Conservation (phyloP, 2,113 vertebrate genomes). For the Mirounga angustirostris region DNA sequence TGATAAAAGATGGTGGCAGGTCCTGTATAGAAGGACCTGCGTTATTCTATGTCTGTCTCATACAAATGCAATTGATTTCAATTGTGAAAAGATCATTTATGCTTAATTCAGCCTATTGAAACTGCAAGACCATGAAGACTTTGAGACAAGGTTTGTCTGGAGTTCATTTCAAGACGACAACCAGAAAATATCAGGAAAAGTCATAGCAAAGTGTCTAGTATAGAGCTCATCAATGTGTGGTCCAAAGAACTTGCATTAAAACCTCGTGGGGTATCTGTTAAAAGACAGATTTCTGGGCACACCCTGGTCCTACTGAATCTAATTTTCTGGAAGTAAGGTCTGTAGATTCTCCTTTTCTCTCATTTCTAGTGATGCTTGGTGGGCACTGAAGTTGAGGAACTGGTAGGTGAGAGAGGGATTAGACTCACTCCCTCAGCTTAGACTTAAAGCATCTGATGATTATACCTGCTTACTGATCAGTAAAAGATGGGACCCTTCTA, state of each 20-base stretch:
- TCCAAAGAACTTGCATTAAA: constrained; percentile 14
- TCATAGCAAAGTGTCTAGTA: not conserved
- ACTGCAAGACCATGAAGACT: not conserved
- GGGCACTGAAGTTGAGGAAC: not conserved
- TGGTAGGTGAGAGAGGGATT: not conserved
- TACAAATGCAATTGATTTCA: not conserved
- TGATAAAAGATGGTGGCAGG: not conserved
- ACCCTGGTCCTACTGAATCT: not conserved
- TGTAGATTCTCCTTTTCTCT: not conserved
- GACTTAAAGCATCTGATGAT: not conserved
- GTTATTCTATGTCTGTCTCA: not conserved
- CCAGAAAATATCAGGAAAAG: constrained; percentile 6
- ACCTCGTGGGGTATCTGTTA: not conserved
- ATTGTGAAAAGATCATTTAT: not conserved
- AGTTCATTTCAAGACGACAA: not conserved
- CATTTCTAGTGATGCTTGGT: not conserved
- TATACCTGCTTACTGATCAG: not conserved
- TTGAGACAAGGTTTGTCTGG: not conserved
- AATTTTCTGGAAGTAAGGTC: not conserved
- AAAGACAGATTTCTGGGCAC: not conserved
- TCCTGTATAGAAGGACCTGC: not conserved
- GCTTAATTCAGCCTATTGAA: not conserved
- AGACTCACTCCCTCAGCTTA: not conserved
- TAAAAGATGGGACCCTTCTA: not conserved
- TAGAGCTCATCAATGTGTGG: not conserved